These are phyloP conservation scores for Pocillopora verrucosa DNA, from an alignment of 64 coral and sea anemone species.

Conservation along the genomic window DNA sequence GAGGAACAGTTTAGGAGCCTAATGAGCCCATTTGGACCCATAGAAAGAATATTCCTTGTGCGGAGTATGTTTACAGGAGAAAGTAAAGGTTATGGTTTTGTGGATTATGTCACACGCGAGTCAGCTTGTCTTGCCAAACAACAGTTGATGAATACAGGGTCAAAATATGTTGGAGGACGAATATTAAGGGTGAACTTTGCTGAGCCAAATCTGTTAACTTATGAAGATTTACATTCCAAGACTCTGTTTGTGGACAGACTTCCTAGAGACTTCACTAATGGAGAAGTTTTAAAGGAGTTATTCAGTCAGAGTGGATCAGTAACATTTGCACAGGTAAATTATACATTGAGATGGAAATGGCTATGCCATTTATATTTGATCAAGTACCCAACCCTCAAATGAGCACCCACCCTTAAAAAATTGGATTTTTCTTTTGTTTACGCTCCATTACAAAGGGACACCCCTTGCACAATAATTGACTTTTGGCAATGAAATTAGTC, in stretches of 20 bases:
- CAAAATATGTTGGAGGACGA: slow-evolving; percentile 88
- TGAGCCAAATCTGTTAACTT: slow-evolving; percentile 72
- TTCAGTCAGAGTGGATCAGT: slow-evolving; percentile 87
- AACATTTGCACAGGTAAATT: slow-evolving; percentile 84
- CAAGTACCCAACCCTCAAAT: too few relatives aligned
- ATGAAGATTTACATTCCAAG: slow-evolving; percentile 85
- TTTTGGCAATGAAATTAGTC: background rate
- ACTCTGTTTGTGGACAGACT: slow-evolving; percentile 93
- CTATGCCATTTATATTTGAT: background rate
- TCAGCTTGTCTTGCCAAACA: slow-evolving; percentile 79
- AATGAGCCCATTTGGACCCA: slow-evolving; percentile 90
- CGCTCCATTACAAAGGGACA: too few relatives aligned
- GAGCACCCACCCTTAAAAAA: too few relatives aligned
- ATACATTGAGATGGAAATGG: background rate
- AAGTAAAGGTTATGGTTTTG: slow-evolving; percentile 99
- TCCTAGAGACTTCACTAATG: slow-evolving; percentile 86
- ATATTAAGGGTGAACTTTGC: slow-evolving; percentile 90
- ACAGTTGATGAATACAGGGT: slow-evolving; percentile 76
- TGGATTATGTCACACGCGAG: slow-evolving; percentile 77
- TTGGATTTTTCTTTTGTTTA: too few relatives aligned
- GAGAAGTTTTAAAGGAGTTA: slow-evolving; percentile 68
- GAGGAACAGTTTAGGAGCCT: slow-evolving; percentile 84
- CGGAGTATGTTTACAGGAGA: slow-evolving; percentile 81
- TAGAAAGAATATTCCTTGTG: slow-evolving; percentile 86
- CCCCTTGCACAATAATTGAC: too few relatives aligned